Evolutionary conservation across 2,888 invertebrate genomes (phyloP).

Genomic region (Thelaira solivaga): DNA sequence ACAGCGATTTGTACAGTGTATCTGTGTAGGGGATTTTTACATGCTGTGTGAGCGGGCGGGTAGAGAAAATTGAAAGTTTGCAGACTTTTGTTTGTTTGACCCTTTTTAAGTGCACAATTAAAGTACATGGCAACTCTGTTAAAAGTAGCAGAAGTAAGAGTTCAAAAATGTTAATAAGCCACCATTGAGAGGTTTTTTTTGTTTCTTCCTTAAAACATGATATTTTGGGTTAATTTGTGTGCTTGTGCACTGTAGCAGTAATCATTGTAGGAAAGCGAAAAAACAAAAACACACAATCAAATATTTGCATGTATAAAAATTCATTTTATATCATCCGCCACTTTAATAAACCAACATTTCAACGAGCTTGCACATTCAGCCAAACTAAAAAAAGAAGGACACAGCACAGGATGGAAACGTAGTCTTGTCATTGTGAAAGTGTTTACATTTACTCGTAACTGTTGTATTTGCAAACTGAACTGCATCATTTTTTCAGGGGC

Average conservation of each 20-base stretch:
- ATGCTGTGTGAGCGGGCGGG: no score
- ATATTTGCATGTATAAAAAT: conserved; percentile 22
- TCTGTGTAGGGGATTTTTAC: no score
- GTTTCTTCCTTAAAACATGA: conserved; percentile 38
- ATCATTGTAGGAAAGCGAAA: neutral
- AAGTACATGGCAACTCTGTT: conserved; percentile 12
- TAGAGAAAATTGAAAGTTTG: no score
- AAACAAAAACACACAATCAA: conserved; percentile 40
- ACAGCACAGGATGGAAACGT: conserved; percentile 4
- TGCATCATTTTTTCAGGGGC: conserved; percentile 36
- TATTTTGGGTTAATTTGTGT: conserved; percentile 60
- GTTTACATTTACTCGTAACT: conserved; percentile 60
- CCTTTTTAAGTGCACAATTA: neutral
- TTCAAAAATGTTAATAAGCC: conserved; percentile 60
- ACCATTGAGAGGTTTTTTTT: conserved; percentile 50
- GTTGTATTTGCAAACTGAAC: conserved; percentile 37
- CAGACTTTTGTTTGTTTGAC: no score
- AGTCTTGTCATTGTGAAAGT: conserved; percentile 22
- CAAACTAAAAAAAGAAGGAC: neutral
- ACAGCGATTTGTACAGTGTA: no score
- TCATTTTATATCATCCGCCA: conserved; percentile 51
- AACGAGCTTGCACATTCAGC: conserved; percentile 2
- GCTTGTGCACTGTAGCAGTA: neutral
- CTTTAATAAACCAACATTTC: conserved; percentile 38
- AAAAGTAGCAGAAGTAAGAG: neutral